Base-by-base conservation (phyloP, 37 sponge, comb jelly and placozoan species). In the Spongia lamella region DNA sequence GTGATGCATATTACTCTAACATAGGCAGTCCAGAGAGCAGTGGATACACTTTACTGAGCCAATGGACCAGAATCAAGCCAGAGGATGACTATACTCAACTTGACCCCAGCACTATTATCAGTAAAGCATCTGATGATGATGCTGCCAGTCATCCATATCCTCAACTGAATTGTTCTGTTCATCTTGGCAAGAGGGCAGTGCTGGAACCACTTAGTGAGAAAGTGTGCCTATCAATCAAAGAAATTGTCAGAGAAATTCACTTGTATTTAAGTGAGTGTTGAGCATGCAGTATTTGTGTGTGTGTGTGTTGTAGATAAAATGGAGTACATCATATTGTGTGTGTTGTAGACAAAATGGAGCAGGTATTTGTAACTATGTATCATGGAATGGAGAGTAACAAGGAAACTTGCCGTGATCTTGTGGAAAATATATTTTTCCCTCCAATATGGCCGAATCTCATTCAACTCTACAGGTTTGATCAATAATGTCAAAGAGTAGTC, bases 351-450 rank as follows among this genome's bases (percentile, higher is more conserved):
- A 80, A 69, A 72, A 33, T 87, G 33, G 71, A 80, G 72, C 43
- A 67, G 20, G 57, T 43, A 11, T 77, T 80, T 31, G 24, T 25
- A 20, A 61, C 13, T 1, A 64, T 73, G 60, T 87, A 87, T 30
- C 81, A 76, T 0, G 33, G 25, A 11, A 43, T 87, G 63, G 63
- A 47, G 17, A 51, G 68, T 7, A 76, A 87, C 68, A 38, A 25
- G 0, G 82, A 87, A 52, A 56, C 68, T 56, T 68, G 71, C 36
- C 70, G 43, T 49, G 34, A 73, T 21, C 68, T 85, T 0, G 39
- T 90, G 34, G 91, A 90, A 69, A 52, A 72, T 0, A 32, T 29
- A 32, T 78, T 90, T 75, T 90, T 90, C 63, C 86, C 91, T 17
- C 64, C 79, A 50, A 56, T 90, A 22, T 53, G 75, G 70, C 75